Evolutionary conservation across 2,113 vertebrate genomes (phyloP), one percentile per base, ranked within the genome.

Genomic region (Menidia beryllina): DNA sequence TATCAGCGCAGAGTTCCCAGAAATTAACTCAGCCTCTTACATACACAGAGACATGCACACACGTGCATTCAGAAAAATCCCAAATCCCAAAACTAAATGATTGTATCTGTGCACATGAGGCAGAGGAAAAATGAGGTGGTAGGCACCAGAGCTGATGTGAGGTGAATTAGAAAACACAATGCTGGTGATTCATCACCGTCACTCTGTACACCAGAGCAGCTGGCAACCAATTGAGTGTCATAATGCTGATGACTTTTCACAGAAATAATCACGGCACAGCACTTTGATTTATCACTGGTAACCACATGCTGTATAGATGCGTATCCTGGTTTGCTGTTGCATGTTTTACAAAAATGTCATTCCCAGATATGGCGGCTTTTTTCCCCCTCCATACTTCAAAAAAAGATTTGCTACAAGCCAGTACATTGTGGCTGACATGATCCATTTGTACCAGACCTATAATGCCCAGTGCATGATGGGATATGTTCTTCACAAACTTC

Each of bases 151-250:
- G 52, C 52, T 67, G 59, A 69, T 34, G 51, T 49, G 61, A 15
- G 58, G 48, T 72, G 70, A 73, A 67, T 71, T 65, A 60, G 38
- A 74, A 84, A 80, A 70, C 53, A 77, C 53, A 85, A 75, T 68
- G 30, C 34, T 52, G 45, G 79, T 60, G 50, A 87, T 85, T 58
- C 45, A 87, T 87, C 81, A 83, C 69, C 53, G 58, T 86, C 81
- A 58, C 50, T 30, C 39, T 69, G 27, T 45, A 53, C 25, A 65
- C 6, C 41, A 25, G 39, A 77, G 62, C 59, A 84, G 74, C 81
- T 60, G 78, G 41, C 72, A 75, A 76, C 52, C 69, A 12, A 24
- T 21, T 1, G 45, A 55, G 50, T 39, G 61, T 51, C 56, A 63
- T 51, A 74, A 70, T 61, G 41, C 51, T 68, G 50, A 48, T 27